Percentiles rank a stretch among this genome's conserved stretches.
These are phyloP conservation scores for Machimus atricapillus DNA, from an alignment of 2,888 invertebrate species.

Conservation along the genomic window DNA sequence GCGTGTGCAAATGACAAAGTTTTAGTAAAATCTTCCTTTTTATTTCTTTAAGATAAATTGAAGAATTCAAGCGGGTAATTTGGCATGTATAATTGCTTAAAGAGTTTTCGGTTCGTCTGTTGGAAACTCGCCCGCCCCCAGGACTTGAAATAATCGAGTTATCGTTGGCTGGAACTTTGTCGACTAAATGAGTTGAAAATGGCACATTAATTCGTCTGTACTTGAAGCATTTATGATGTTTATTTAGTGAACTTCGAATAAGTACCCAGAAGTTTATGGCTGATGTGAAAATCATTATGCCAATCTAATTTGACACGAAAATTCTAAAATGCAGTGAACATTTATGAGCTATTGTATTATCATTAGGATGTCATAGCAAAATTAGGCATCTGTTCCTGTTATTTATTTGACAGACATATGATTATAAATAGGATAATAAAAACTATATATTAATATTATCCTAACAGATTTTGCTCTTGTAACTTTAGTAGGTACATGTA, in stretches of 20 bases:
- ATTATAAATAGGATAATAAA: too few relatives aligned
- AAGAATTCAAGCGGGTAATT: conserved; percentile 22
- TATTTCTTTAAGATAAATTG: conserved; percentile 1
- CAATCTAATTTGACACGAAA: neutral
- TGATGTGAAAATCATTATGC: neutral
- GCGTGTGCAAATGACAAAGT: neutral
- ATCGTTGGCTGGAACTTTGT: neutral
- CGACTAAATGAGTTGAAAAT: neutral
- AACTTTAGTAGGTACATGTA: too few relatives aligned
- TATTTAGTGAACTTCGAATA: neutral
- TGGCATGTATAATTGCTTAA: conserved; percentile 23
- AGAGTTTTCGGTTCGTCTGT: conserved; percentile 3
- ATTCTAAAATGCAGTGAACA: neutral
- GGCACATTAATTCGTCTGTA: neutral
- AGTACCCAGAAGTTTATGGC: neutral
- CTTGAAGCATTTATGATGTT: conserved; percentile 1
- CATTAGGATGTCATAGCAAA: neutral
- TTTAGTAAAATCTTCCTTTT: neutral
- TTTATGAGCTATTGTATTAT: neutral
- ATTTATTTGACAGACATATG: neutral
- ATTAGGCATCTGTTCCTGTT: neutral
- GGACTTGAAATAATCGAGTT: conserved; percentile 13
- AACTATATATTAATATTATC: too few relatives aligned
- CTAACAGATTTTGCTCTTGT: too few relatives aligned
- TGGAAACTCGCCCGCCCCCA: neutral